A percentile compares a stretch with the other conserved stretches of the same genome.
These are phyloP conservation scores for Malthinus flaveolus DNA, from an alignment of 2,888 invertebrate genomes.

Conservation along the genomic window DNA sequence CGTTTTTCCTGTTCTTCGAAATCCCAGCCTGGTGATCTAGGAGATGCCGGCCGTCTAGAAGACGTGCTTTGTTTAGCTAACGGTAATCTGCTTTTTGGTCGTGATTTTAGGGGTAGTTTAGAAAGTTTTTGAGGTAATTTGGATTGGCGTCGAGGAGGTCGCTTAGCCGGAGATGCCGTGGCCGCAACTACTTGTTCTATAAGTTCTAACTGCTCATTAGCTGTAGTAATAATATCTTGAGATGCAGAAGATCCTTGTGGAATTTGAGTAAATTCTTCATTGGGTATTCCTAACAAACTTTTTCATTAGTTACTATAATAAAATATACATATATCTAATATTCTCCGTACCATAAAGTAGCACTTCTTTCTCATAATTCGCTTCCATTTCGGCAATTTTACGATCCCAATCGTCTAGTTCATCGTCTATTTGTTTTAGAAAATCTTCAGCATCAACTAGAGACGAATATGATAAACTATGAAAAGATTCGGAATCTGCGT, in stretches of 20 bases:
- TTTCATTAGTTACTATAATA: not conserved
- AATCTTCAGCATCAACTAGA: too few relatives aligned
- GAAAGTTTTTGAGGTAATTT: not conserved
- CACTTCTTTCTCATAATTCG: constrained; percentile 11
- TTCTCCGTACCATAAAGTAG: constrained; percentile 9
- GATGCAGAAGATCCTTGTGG: constrained; percentile 17
- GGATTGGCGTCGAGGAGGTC: not conserved
- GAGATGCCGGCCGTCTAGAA: not conserved
- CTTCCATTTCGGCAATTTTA: constrained; percentile 7
- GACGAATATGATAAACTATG: too few relatives aligned
- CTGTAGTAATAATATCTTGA: constrained; percentile 33
- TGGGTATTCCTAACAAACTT: not conserved
- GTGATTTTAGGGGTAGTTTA: not conserved
- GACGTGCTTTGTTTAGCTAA: not conserved
- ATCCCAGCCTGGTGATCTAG: not conserved
- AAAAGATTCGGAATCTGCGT: not conserved
- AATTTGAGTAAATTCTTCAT: constrained; percentile 7
- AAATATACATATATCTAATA: not conserved
- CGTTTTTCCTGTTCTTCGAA: constrained; percentile 4
- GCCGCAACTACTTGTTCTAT: not conserved
- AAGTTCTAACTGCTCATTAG: constrained; percentile 9
- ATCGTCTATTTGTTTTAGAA: not conserved
- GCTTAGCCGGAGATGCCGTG: too few relatives aligned
- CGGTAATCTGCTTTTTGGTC: too few relatives aligned
- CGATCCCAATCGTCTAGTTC: not conserved